phyloP scores from a whole-genome alignment of 2,797 vertebrate genomes.

The Yasuhikotakia modesta region DNA sequence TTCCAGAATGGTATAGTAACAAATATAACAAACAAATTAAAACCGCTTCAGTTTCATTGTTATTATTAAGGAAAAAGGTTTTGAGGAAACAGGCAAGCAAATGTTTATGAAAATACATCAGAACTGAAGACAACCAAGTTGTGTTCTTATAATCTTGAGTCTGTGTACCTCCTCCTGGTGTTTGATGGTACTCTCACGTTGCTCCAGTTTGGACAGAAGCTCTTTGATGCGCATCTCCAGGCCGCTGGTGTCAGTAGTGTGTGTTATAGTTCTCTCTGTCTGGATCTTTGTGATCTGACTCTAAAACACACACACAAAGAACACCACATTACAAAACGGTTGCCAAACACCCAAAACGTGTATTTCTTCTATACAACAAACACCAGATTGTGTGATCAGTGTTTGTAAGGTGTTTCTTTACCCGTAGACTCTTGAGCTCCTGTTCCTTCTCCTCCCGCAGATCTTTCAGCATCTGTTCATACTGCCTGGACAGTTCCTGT shows the following conservation, averaged over 20 bases:
- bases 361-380: neutral
- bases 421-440: conserved; percentile 86
- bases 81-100: too few relatives aligned
- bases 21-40: too few relatives aligned
- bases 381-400: neutral
- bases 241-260: conserved; percentile 76
- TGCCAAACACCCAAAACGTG: neutral
- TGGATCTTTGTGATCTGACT: conserved; percentile 82
- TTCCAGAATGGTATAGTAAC: too few relatives aligned
- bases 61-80: too few relatives aligned
- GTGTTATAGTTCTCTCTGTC: conserved; percentile 75
- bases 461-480: conserved; percentile 83
- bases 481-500: conserved; percentile 87
- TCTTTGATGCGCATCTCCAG: conserved; percentile 86
- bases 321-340: neutral
- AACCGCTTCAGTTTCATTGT: too few relatives aligned
- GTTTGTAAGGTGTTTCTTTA: conserved; percentile 56
- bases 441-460: conserved; percentile 86
- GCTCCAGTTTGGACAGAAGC: conserved; percentile 81
- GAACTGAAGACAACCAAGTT: neutral
- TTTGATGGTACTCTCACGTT: conserved; percentile 84
- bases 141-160: neutral
- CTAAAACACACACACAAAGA: conserved; percentile 59
- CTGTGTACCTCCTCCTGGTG: conserved; percentile 84
- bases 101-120: too few relatives aligned